Conservation (phyloP, 2,888 invertebrate species). For the Tortricodes alternella region DNA sequence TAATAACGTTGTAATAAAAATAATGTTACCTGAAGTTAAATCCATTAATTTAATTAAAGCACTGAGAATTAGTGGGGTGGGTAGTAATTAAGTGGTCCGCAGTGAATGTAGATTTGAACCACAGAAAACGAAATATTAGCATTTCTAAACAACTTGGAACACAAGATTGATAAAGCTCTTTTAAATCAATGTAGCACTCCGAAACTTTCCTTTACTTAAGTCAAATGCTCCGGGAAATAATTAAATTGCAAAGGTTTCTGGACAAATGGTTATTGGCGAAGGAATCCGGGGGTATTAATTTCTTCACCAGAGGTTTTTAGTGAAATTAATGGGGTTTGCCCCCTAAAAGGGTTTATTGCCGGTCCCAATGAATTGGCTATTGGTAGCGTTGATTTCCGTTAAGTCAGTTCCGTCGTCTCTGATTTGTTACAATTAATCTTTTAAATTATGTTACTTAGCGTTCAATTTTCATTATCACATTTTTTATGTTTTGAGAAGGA, state of each 20-base stretch:
- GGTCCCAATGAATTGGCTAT: conserved; percentile 53
- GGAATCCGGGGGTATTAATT: conserved; percentile 61
- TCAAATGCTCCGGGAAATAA: conserved; percentile 56
- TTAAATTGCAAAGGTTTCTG: conserved; percentile 61
- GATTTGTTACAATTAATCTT: conserved; percentile 45
- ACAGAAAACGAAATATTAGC: conserved; percentile 45
- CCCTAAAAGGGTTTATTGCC: conserved; percentile 54
- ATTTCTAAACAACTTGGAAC: conserved; percentile 41
- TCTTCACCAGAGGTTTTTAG: conserved; percentile 53
- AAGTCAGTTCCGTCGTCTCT: conserved; percentile 38
- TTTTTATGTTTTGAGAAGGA: no score
- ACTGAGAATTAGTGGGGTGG: no score
- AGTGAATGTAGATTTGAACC: no score
- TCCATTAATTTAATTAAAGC: no score
- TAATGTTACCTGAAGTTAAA: no score
- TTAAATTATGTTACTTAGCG: conserved; percentile 19
- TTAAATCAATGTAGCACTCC: conserved; percentile 48
- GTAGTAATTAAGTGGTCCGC: no score
- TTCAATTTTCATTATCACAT: no score
- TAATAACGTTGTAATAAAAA: no score
- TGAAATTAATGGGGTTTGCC: conserved; percentile 53
- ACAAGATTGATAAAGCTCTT: conserved; percentile 42
- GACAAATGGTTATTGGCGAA: conserved; percentile 55
- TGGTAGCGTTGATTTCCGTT: conserved; percentile 50
- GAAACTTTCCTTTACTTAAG: conserved; percentile 42